These are phyloP conservation scores for Triplophysa tibetana DNA, from an alignment of 2,113 vertebrate species.

Conservation along the genomic window DNA sequence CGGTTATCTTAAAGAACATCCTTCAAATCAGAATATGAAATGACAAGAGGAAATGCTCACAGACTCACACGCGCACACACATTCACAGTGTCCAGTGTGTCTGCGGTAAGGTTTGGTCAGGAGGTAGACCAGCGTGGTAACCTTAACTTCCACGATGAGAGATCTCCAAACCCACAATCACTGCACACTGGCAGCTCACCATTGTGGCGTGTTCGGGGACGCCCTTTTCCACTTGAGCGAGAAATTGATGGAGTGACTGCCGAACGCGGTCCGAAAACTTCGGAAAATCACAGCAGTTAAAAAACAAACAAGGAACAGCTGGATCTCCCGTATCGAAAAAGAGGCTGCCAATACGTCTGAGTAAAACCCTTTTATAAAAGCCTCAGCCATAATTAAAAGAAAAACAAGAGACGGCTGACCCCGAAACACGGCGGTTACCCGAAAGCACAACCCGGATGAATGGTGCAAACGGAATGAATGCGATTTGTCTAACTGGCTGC, in stretches of 20 bases:
- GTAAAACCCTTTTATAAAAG: neutral
- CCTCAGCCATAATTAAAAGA: conserved; percentile 1
- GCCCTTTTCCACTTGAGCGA: conserved; percentile 8
- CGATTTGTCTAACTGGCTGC: conserved; percentile 5
- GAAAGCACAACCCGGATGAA: neutral
- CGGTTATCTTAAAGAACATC: conserved; percentile 30
- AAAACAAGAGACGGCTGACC: neutral
- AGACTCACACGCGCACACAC: conserved; percentile 38
- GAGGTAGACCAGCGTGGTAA: conserved; percentile 59
- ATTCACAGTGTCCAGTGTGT: conserved; percentile 58
- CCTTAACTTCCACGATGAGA: conserved; percentile 68
- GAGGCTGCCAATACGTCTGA: neutral
- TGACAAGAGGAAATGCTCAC: conserved; percentile 17
- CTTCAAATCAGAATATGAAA: conserved; percentile 19
- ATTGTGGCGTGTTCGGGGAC: neutral
- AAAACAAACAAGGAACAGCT: neutral
- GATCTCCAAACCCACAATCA: conserved; percentile 69
- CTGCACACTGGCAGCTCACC: conserved; percentile 59
- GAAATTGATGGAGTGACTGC: conserved; percentile 15
- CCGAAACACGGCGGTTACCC: neutral
- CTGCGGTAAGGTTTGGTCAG: conserved; percentile 60
- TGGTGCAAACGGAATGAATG: neutral
- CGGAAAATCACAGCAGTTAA: neutral
- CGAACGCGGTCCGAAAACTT: neutral
- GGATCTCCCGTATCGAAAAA: neutral